Evolutionary conservation across 2,888 invertebrate species (phyloP).

Genomic region (Uloborus plumipes): DNA sequence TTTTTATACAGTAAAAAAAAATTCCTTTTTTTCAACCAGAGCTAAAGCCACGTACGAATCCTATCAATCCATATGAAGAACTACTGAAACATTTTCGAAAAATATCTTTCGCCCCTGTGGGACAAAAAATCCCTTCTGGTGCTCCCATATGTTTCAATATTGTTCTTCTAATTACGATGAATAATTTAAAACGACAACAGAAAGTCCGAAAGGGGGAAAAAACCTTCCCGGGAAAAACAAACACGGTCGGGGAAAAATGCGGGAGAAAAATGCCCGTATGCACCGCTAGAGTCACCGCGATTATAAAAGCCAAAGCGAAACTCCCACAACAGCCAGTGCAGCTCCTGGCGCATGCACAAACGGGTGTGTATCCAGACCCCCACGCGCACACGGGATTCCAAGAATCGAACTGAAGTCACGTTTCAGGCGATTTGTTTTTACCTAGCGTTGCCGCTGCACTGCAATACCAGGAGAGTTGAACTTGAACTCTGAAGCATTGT

Average conservation of each 20-base stretch:
- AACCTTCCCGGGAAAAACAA: not conserved
- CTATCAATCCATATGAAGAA: no score
- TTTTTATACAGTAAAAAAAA: no score
- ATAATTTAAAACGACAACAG: not conserved
- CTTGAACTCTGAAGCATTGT: not conserved
- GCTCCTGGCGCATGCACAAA: slow-evolving; percentile 31
- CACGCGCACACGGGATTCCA: no score
- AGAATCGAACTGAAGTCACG: not conserved
- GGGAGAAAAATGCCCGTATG: not conserved
- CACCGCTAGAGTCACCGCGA: slow-evolving; percentile 3
- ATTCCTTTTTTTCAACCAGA: no score
- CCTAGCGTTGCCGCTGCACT: not conserved
- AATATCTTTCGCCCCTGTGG: no score
- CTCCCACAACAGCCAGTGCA: slow-evolving; percentile 30
- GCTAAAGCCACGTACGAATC: no score
- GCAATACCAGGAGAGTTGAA: not conserved
- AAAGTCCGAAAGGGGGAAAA: slow-evolving; percentile 5
- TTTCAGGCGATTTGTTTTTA: slow-evolving; percentile 15
- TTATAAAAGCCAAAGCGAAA: slow-evolving; percentile 34
- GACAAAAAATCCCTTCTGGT: no score
- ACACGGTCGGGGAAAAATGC: not conserved
- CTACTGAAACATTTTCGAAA: no score
- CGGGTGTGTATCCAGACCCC: no score
- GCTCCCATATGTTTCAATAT: no score
- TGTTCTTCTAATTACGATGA: no score